Base-by-base conservation (phyloP, 2,888 invertebrate species). In the Temnothorax rugatulus region DNA sequence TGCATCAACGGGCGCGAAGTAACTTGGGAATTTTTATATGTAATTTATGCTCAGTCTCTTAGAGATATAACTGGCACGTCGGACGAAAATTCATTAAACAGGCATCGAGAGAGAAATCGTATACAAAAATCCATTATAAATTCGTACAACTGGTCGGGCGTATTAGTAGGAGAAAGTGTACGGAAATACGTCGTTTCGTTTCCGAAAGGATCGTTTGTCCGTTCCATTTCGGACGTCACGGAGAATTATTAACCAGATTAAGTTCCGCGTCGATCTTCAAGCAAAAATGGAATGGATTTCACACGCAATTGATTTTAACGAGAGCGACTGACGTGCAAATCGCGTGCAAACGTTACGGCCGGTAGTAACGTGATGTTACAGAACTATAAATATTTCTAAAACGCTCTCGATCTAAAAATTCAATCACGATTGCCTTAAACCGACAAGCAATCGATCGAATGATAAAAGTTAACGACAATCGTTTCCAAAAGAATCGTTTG, bases 101-200 rank as follows among this genome's bases (percentile, higher is more conserved):
- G 8, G 8, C 15, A 25, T 21, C 5, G 50, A n/a, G 13, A 69
- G 21, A 34, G n/a, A 71, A 54, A 71, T 69, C 2, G 11, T 29
- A 69, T 5, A 47, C 5, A 50, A 69, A 69, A 74, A 44, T 74
- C 3, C 41, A 29, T 44, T 74, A 71, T 21, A 38, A 69, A 52
- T 69, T 69, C 50, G 15, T n/a, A 18, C 5, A 7, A 73, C 57
- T 38, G 18, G 29, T 68, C 44, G 25, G 29, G 13, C n/a, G 50
- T 7, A 18, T 68, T 68, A 47, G 29, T 13, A 29, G 18, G 74
- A 74, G 74, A 74, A 74, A 74, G 74, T 61, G 15, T n/a, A n/a
- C 15, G 4, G 44, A 74, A 29, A 74, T n/a, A 38, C 3, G 50
- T 52, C 29, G 25, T 44, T 44, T 73, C 38, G 34, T 57, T 41